phyloP scores from a whole-genome alignment of 2,113 vertebrate genomes.

The Gambusia affinis region DNA sequence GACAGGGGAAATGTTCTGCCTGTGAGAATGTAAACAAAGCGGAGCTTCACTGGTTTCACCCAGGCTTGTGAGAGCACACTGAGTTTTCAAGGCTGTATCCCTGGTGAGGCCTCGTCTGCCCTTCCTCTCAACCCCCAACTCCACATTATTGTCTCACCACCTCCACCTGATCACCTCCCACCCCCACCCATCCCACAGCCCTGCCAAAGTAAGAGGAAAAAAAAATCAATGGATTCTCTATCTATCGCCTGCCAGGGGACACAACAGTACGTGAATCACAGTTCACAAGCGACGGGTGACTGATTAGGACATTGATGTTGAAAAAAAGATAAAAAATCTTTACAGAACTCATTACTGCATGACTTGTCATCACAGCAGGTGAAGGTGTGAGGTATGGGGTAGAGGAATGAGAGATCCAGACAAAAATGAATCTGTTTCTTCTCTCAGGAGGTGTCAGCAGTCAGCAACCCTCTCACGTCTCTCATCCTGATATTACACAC shows the following conservation, averaged over 20 bases:
- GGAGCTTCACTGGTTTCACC: conserved; percentile 27
- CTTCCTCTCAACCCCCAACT: conserved; percentile 34
- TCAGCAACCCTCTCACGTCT: conserved; percentile 5
- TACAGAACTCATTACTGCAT: conserved; percentile 79
- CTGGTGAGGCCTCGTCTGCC: conserved; percentile 47
- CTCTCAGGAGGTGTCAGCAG: conserved; percentile 15
- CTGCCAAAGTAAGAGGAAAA: conserved; percentile 56
- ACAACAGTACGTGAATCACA: conserved; percentile 75
- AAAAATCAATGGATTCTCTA: conserved; percentile 69
- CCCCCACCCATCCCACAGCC: not conserved
- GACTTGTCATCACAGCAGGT: conserved; percentile 67
- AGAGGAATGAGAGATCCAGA: conserved; percentile 30
- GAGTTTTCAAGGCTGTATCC: conserved; percentile 48
- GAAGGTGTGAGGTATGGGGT: not conserved
- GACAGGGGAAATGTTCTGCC: conserved; percentile 33
- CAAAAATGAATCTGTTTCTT: conserved; percentile 58
- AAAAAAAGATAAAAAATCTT: conserved; percentile 71
- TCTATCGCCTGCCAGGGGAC: conserved; percentile 60
- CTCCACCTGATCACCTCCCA: conserved; percentile 13
- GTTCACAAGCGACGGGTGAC: conserved; percentile 63
- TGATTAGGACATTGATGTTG: conserved; percentile 77
- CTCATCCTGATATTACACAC: not conserved
- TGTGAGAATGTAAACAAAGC: conserved; percentile 68
- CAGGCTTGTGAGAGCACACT: not conserved
- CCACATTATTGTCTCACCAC: not conserved